Conservation (phyloP, 1,140 invertebrate genomes). For the Pogonognathellus flavescens region DNA sequence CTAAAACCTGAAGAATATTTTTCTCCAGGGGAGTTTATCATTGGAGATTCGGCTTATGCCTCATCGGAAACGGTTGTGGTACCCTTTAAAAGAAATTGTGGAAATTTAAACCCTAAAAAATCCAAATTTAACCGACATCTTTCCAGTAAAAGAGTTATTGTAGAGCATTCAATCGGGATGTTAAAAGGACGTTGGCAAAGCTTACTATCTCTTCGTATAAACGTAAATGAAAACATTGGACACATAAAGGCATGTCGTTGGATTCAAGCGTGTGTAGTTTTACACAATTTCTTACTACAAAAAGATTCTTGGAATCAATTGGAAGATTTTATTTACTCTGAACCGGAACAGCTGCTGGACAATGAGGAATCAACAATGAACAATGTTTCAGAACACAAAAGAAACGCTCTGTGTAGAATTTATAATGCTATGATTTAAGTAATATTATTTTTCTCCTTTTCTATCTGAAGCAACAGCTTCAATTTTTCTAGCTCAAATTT, state of each 20-base stretch:
- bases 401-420: background rate
- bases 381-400: background rate
- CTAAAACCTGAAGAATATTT: conserved; percentile 26
- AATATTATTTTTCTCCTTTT: background rate
- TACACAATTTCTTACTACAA: background rate
- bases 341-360: background rate
- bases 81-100: conserved; percentile 7
- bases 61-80: conserved; percentile 17
- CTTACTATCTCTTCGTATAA: background rate
- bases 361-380: background rate
- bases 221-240: background rate
- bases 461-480: background rate
- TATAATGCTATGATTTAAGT: background rate
- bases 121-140: conserved; percentile 40
- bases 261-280: background rate
- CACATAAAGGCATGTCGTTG: background rate
- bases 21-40: conserved; percentile 40
- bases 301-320: background rate
- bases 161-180: conserved; percentile 51
- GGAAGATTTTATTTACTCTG: background rate
- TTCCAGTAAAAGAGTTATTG: conserved; percentile 27
- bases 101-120: background rate
- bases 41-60: conserved; percentile 56
- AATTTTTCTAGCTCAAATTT: background rate
- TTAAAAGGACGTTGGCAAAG: background rate